These are phyloP conservation scores for Actenoides hombroni DNA, from an alignment of 2,113 vertebrate species.

Conservation along the genomic window DNA sequence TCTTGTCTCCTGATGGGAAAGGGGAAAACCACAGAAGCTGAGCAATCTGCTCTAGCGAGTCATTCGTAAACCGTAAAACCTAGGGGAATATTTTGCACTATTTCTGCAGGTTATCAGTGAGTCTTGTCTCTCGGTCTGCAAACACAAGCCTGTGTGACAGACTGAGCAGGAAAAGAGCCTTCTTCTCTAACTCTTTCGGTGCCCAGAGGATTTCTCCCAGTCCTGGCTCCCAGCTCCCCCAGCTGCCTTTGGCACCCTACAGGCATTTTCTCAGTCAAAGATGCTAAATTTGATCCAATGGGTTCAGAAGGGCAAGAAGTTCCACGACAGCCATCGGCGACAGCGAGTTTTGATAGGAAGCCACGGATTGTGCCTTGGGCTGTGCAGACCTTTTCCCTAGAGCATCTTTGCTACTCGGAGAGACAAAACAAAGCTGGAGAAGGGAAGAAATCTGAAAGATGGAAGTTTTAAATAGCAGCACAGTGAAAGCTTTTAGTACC, in stretches of 20 bases:
- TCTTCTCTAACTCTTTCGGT: neutral
- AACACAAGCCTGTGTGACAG: rapidly evolving
- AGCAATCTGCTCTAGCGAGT: neutral
- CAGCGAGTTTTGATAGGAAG: neutral
- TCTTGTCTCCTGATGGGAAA: neutral
- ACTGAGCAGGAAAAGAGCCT: neutral
- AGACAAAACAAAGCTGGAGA: neutral
- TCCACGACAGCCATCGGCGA: neutral
- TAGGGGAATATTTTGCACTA: neutral
- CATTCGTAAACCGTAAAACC: neutral
- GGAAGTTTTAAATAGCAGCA: constrained; percentile 1
- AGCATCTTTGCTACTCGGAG: neutral
- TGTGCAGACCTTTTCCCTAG: neutral
- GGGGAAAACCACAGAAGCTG: neutral
- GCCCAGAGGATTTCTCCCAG: neutral
- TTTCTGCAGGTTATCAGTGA: neutral
- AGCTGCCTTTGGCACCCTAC: neutral
- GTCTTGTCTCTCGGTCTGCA: neutral
- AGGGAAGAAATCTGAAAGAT: neutral
- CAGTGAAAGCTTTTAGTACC: neutral
- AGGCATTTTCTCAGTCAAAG: neutral
- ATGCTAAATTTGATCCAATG: neutral
- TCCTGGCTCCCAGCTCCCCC: neutral
- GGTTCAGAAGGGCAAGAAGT: neutral
- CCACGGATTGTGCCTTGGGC: neutral